Percentiles rank a stretch among this genome's conserved stretches.
Conservation (phyloP, 2,888 invertebrate species). For the Beris morrisii region DNA sequence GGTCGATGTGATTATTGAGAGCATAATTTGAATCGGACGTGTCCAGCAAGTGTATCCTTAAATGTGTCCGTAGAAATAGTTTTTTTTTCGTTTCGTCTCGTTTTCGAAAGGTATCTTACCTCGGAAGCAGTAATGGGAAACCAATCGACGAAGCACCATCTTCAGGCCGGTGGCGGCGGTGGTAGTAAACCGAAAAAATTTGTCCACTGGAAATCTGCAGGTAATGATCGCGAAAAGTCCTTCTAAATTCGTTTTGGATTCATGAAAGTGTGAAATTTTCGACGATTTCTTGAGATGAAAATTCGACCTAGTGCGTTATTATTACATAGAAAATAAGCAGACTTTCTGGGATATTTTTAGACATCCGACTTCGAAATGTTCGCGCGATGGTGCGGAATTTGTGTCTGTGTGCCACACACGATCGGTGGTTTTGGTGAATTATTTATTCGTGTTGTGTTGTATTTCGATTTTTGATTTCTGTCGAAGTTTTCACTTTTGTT, state of each 20-base stretch:
- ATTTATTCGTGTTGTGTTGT: slow-evolving; percentile 11
- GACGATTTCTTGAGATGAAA: slow-evolving; percentile 38
- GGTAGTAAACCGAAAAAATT: slow-evolving; percentile 68
- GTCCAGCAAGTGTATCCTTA: slow-evolving; percentile 24
- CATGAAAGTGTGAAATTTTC: slow-evolving; percentile 47
- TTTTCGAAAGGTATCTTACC: slow-evolving; percentile 6
- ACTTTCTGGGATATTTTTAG: slow-evolving; percentile 42
- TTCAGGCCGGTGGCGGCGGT: slow-evolving; percentile 50
- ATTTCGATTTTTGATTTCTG: slow-evolving; percentile 1
- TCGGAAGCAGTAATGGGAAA: slow-evolving; percentile 62
- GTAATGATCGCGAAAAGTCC: slow-evolving; percentile 52
- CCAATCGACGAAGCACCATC: slow-evolving; percentile 63
- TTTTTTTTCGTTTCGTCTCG: slow-evolving; percentile 25
- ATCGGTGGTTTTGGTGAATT: slow-evolving; percentile 27
- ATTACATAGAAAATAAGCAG: slow-evolving; percentile 42
- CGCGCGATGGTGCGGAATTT: slow-evolving; percentile 40
- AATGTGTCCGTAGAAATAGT: slow-evolving; percentile 32
- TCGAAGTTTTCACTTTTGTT: neutral
- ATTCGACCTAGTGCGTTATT: slow-evolving; percentile 38
- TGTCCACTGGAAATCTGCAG: slow-evolving; percentile 85
- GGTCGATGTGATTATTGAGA: neutral
- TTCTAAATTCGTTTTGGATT: neutral
- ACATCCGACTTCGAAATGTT: slow-evolving; percentile 29
- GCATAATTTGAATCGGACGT: slow-evolving; percentile 9
- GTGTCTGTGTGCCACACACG: slow-evolving; percentile 32